Evolutionary conservation across 1,140 invertebrate genomes (phyloP).

Genomic region (Daktulosphaira vitifoliae): DNA sequence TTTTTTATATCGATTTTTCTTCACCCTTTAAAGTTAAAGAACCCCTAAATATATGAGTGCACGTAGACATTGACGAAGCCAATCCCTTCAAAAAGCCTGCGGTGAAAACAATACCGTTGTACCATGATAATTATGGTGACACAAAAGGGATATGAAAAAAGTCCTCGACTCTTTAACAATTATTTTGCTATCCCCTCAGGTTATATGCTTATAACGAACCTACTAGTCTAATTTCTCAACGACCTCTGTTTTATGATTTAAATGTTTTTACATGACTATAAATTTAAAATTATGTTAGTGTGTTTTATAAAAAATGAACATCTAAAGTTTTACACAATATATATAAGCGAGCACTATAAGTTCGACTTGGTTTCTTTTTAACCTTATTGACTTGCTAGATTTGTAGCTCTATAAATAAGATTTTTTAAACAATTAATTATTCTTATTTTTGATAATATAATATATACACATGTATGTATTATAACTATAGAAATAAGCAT

Average conservation of each 20-base stretch:
- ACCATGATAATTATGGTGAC: conserved; percentile 30
- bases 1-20: conserved; percentile 31
- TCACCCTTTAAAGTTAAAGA: conserved; percentile 21
- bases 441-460: too few relatives aligned
- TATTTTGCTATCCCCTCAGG: conserved; percentile 17
- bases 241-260: conserved; percentile 24
- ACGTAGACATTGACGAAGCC: conserved; percentile 31
- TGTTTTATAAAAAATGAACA: too few relatives aligned
- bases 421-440: too few relatives aligned
- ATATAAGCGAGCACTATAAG: too few relatives aligned
- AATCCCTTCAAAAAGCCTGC: conserved; percentile 30
- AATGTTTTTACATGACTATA: neutral
- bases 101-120: conserved; percentile 32
- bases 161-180: conserved; percentile 33
- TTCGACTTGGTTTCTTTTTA: too few relatives aligned
- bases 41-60: conserved; percentile 30
- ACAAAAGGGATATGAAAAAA: conserved; percentile 19
- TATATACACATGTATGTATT: too few relatives aligned
- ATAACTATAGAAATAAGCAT: too few relatives aligned
- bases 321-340: too few relatives aligned
- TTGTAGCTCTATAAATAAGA: too few relatives aligned
- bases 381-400: too few relatives aligned
- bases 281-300: too few relatives aligned
- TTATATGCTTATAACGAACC: conserved; percentile 6
- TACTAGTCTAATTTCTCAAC: conserved; percentile 28